Evolutionary conservation across 2,113 vertebrate species (phyloP).

Genomic region (Gymnocephalus cernua): DNA sequence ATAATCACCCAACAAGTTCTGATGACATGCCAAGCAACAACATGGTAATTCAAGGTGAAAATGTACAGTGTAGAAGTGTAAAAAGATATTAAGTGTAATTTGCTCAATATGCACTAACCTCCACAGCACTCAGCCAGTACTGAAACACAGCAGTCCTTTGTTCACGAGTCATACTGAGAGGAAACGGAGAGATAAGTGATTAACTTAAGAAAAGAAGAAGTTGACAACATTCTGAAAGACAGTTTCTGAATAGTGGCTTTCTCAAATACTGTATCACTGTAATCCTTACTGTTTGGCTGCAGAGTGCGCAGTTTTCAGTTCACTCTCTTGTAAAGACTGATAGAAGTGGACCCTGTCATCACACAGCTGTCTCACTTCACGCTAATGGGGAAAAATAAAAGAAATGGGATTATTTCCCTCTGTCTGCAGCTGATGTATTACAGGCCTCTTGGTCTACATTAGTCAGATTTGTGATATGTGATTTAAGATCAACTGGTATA

Average conservation of each 20-base stretch:
- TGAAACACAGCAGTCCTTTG: slow-evolving; percentile 82
- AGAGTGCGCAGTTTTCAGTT: slow-evolving; percentile 59
- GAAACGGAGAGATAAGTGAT: not conserved
- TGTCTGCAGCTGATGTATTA: not conserved
- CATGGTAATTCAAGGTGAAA: slow-evolving; percentile 3
- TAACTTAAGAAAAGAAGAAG: not conserved
- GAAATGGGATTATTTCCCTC: not conserved
- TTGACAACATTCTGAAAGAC: not conserved
- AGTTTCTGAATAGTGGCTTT: not conserved
- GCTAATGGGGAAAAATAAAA: slow-evolving; percentile 53
- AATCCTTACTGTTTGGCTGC: slow-evolving; percentile 70
- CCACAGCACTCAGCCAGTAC: slow-evolving; percentile 86
- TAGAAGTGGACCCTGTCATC: slow-evolving; percentile 80
- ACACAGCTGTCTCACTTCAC: slow-evolving; percentile 79
- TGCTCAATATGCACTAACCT: slow-evolving; percentile 77
- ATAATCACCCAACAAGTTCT: slow-evolving; percentile 83
- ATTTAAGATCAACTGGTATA: not conserved
- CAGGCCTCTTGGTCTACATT: not conserved
- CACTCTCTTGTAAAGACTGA: slow-evolving; percentile 80
- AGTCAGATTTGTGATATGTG: not conserved
- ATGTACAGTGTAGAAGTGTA: not conserved
- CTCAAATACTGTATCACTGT: not conserved
- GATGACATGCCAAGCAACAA: slow-evolving; percentile 34
- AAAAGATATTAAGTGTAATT: not conserved
- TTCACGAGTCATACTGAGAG: slow-evolving; percentile 74